Evolutionary conservation across 2,888 invertebrate genomes (phyloP), one percentile per base, ranked within the genome.

Genomic region (Cistogaster globosa): DNA sequence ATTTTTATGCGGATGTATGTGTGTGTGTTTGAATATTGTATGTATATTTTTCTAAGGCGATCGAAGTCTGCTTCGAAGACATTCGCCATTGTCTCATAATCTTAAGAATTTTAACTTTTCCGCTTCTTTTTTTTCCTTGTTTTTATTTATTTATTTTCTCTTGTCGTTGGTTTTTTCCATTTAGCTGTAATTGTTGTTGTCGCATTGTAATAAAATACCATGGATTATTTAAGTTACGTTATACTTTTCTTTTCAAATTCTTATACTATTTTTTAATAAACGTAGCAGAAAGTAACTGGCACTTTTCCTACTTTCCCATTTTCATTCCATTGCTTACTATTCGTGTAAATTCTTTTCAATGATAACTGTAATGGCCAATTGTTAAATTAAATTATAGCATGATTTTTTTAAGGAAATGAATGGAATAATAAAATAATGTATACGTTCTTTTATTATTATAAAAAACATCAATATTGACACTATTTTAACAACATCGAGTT

Each of bases 51-150:
- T 26, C 20, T 75, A 57, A 60, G 62, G 51, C 26, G 42, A 14
- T 74, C 62, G 58, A 1, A 32, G 32, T 53, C 32, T 77, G 16
- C 22, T 42, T 69, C 42, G 18, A 55, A 65, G 42, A n/a, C 38
- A 26, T 68, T 68, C 75, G 81, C 45, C 76, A 42, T 76, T 82
- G 57, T 42, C 18, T 63, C 32, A 20, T 78, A 74, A 74, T 84
- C 77, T 69, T 77, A 84, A 77, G 77, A 84, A 84, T 84, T 84
- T 72, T 62, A 75, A 71, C 71, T 84, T 84, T 76, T 77, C 53
- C 63, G 48, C 48, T 75, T 67, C n/a, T 38, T 53, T 77, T 12
- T 60, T 74, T 5, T 20, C 38, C 38, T 69, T 51, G 51, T 75
- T 75, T 74, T 53, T 32, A 67, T 16, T 68, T 53, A 76, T 48